Evolutionary conservation across 2,797 vertebrate species (phyloP), one percentile per base, ranked within the genome.

Genomic region (Geotrypetes seraphini): DNA sequence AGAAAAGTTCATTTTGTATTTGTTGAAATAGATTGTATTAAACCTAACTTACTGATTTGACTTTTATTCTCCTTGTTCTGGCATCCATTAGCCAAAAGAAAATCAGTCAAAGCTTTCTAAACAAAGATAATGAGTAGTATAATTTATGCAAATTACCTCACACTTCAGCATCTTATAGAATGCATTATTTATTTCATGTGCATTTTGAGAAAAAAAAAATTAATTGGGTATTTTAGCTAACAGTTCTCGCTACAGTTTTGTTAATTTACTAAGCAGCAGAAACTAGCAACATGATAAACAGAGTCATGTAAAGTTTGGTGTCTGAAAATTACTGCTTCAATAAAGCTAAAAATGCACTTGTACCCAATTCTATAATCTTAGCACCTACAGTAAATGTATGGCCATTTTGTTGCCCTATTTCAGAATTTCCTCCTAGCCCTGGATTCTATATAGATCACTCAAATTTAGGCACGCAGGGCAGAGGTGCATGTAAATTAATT

Each of bases 91-190:
- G 55, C 59, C 47, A 58, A 63, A 60, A n/a, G n/a, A n/a, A 50
- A 60, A 66, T 61, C 24, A 60, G 53, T 59, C 39, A 48, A 49
- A 49, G 31, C 52, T 69, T 65, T 55, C 61, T 53, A 62, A 66
- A 68, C 58, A 73, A 69, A 69, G 56, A 69, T 71, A 74, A 74
- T 68, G 63, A 74, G 65, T 65, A 69, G 65, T 61, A 71, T 74
- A 69, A 73, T 74, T 66, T 71, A 77, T 70, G 67, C 44, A 63
- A 63, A 69, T 69, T 43, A 65, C 62, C 63, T 51, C 60, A 68
- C 53, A 48, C 50, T 46, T 56, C 56, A 39, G 59, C 61, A 52
- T 53, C 69, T 51, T 56, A 39, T 61, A 42, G 63, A 66, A 56
- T 49, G 35, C 51, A 63, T 57, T 73, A 71, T 68, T 71, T 68